Conservation (phyloP, 2,888 invertebrate genomes). For the Amorpha juglandis region DNA sequence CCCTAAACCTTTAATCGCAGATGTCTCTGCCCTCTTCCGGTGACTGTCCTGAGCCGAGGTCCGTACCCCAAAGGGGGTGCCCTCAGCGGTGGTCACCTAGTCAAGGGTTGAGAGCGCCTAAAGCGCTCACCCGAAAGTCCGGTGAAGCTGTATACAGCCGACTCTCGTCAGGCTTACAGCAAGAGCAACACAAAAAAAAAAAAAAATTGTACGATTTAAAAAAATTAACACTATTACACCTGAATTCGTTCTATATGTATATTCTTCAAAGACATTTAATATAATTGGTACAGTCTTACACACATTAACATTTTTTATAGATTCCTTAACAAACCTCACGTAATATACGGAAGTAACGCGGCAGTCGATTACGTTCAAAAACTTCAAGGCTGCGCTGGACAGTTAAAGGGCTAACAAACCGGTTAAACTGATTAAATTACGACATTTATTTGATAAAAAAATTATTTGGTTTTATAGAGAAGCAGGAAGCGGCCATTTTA, state of each 20-base stretch:
- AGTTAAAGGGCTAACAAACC: constrained; percentile 50
- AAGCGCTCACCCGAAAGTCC: too few relatives aligned
- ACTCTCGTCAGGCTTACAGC: too few relatives aligned
- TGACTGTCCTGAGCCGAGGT: too few relatives aligned
- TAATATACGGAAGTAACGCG: constrained; percentile 39
- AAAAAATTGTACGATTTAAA: too few relatives aligned
- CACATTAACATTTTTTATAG: not conserved
- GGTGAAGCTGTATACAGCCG: too few relatives aligned
- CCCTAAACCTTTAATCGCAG: too few relatives aligned
- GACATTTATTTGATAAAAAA: constrained; percentile 25
- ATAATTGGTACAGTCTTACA: not conserved
- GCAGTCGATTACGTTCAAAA: constrained; percentile 39
- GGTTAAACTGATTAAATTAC: constrained; percentile 34
- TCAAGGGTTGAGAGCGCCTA: too few relatives aligned
- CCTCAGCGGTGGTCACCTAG: too few relatives aligned
- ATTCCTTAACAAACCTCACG: constrained; percentile 33
- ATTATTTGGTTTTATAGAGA: constrained; percentile 22
- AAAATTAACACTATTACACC: too few relatives aligned
- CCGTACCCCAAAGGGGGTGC: too few relatives aligned
- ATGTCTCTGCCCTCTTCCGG: too few relatives aligned
- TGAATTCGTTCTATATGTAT: not conserved
- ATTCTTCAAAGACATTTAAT: not conserved
- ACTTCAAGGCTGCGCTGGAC: constrained; percentile 45
- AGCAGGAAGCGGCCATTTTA: constrained; percentile 26
- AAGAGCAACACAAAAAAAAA: too few relatives aligned